Percentiles rank a stretch among this genome's conserved stretches.
Evolutionary conservation across 2,797 vertebrate genomes (phyloP).

Genomic region (Lagodon rhomboides): DNA sequence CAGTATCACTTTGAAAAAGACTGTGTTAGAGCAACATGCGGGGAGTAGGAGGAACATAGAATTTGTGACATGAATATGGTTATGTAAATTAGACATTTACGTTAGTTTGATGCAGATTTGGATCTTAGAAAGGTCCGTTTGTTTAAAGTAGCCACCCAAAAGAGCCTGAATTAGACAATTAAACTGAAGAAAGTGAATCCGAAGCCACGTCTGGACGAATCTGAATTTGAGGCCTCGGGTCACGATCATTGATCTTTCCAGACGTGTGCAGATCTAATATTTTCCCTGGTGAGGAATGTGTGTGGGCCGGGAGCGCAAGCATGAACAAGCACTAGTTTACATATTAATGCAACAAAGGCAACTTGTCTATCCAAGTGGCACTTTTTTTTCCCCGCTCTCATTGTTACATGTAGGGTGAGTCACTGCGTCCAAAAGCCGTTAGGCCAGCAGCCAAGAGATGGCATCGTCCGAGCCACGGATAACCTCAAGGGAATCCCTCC

Average conservation of each 20-base stretch:
- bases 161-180: background rate
- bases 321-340: constrained; percentile 50
- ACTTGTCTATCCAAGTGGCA: constrained; percentile 53
- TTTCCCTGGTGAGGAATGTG: constrained; percentile 66
- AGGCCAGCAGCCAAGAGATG: constrained; percentile 68
- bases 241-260: constrained; percentile 43
- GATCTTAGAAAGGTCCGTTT: constrained; percentile 9
- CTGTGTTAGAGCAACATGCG: constrained; percentile 34
- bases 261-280: constrained; percentile 55
- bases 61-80: constrained; percentile 39
- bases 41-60: constrained; percentile 55
- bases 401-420: constrained; percentile 68
- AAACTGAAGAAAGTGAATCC: constrained; percentile 10
- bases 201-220: background rate
- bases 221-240: constrained; percentile 34
- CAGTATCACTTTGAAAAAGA: constrained; percentile 35
- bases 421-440: constrained; percentile 64
- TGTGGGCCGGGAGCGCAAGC: constrained; percentile 59
- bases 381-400: constrained; percentile 43
- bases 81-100: constrained; percentile 44
- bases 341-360: constrained; percentile 68
- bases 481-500: constrained; percentile 77
- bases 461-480: constrained; percentile 45
- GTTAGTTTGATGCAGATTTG: constrained; percentile 26
- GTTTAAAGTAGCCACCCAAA: background rate